Percentiles rank a stretch among this genome's conserved stretches.
These are phyloP conservation scores for Micronycteris hirsuta DNA, from an alignment of 2,113 vertebrate genomes.

Conservation along the genomic window DNA sequence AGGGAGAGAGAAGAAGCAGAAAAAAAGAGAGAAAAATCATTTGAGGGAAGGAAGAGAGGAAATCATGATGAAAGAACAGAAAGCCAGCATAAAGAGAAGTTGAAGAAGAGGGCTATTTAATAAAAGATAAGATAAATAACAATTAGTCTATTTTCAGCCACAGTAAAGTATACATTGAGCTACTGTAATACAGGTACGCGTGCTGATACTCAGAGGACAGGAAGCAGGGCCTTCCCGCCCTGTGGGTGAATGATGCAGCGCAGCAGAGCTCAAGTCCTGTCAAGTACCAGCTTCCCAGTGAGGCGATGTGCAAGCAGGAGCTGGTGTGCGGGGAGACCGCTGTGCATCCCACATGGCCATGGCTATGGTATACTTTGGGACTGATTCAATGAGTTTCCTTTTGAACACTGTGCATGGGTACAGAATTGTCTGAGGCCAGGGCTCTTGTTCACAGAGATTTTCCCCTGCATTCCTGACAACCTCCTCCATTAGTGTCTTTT, in stretches of 20 bases:
- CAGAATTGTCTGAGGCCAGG: neutral
- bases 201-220: neutral
- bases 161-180: neutral
- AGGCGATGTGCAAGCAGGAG: neutral
- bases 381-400: neutral
- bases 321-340: neutral
- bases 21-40: neutral
- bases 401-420: neutral
- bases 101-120: neutral
- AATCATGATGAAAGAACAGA: neutral
- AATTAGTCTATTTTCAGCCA: neutral
- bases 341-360: neutral
- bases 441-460: neutral
- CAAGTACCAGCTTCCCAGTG: neutral
- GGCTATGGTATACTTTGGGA: neutral
- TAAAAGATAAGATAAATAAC: neutral
- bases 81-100: neutral
- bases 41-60: neutral
- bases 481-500: neutral
- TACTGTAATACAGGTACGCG: neutral
- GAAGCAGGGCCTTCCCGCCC: neutral
- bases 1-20: neutral
- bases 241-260: neutral
- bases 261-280: neutral
- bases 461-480: neutral